Evolutionary conservation across 1,140 invertebrate genomes (phyloP).

Genomic region (Drosophila gunungcola): DNA sequence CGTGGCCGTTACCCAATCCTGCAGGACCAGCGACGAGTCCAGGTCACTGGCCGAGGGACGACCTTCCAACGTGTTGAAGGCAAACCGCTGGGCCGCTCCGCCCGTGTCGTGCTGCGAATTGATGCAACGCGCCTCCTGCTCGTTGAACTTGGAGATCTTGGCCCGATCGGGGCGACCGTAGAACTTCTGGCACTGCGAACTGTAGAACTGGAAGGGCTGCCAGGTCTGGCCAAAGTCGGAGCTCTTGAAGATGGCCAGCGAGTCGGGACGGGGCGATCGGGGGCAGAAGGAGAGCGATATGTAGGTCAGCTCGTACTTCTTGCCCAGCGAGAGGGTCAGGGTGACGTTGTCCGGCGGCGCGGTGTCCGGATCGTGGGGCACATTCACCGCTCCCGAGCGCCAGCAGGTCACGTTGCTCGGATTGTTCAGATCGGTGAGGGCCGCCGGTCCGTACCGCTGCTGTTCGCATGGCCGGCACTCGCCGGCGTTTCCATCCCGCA

Average conservation of each 20-base stretch:
- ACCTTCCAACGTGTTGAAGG: conserved; percentile 98
- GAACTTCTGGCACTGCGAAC: conserved; percentile 94
- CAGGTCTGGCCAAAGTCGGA: conserved; percentile 97
- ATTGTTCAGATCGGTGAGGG: conserved; percentile 98
- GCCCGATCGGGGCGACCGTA: conserved; percentile 93
- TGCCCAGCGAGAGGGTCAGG: conserved; percentile 95
- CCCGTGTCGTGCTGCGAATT: conserved; percentile 91
- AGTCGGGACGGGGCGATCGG: conserved; percentile 94
- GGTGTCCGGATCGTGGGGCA: conserved; percentile 88
- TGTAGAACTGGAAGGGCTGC: conserved; percentile 98
- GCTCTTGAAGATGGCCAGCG: conserved; percentile 98
- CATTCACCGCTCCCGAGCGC: conserved; percentile 94
- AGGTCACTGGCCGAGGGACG: conserved; percentile 97
- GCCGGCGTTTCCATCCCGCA: conserved; percentile 85
- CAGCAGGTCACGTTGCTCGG: conserved; percentile 99
- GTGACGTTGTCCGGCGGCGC: conserved; percentile 96
- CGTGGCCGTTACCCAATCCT: conserved; percentile 99
- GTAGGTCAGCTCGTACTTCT: conserved; percentile 99
- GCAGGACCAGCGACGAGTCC: conserved; percentile 97
- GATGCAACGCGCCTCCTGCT: conserved; percentile 97
- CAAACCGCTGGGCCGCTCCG: conserved; percentile 90
- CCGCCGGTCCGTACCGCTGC: conserved; percentile 86
- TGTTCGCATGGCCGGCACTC: conserved; percentile 96
- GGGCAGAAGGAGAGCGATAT: conserved; percentile 98
- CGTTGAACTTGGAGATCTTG: conserved; percentile 96